phyloP scores from a whole-genome alignment of 1,140 invertebrate species.

The Drosophila tsacasi region DNA sequence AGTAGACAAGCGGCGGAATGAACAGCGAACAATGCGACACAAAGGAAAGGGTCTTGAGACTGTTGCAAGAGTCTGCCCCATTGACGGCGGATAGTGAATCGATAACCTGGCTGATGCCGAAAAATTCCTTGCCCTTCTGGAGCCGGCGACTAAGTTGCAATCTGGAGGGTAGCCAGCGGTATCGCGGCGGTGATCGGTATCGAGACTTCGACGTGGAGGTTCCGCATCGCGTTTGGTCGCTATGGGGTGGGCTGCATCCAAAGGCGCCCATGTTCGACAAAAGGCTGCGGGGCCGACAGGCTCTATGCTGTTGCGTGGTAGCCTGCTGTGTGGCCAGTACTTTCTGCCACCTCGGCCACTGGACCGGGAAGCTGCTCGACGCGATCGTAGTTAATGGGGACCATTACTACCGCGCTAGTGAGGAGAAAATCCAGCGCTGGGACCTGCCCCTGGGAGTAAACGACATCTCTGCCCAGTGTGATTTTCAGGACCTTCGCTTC shows the following conservation, averaged over 20 bases:
- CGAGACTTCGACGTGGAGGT: constrained; percentile 87
- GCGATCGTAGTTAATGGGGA: constrained; percentile 86
- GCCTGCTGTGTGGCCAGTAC: constrained; percentile 86
- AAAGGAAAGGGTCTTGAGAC: neutral
- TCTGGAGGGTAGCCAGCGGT: neutral
- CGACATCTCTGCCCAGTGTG: constrained; percentile 47
- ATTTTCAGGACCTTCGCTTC: constrained; percentile 85
- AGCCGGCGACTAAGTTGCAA: constrained; percentile 1
- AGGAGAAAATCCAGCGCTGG: constrained; percentile 81
- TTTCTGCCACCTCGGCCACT: constrained; percentile 86
- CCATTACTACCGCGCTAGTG: constrained; percentile 85
- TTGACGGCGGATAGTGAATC: constrained; percentile 6
- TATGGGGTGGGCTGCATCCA: constrained; percentile 87
- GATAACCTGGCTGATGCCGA: constrained; percentile 1
- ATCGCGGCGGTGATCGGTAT: neutral
- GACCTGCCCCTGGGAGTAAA: constrained; percentile 7
- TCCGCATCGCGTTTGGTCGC: constrained; percentile 86
- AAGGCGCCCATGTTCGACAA: constrained; percentile 80
- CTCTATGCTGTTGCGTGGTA: constrained; percentile 86
- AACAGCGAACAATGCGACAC: neutral
- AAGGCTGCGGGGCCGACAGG: constrained; percentile 85
- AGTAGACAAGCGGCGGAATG: neutral
- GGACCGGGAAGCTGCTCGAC: constrained; percentile 86
- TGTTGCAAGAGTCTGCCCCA: constrained; percentile 2
- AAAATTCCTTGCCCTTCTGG: neutral